phyloP scores from a whole-genome alignment of 1,140 invertebrate genomes.

The Tribolium castaneum region DNA sequence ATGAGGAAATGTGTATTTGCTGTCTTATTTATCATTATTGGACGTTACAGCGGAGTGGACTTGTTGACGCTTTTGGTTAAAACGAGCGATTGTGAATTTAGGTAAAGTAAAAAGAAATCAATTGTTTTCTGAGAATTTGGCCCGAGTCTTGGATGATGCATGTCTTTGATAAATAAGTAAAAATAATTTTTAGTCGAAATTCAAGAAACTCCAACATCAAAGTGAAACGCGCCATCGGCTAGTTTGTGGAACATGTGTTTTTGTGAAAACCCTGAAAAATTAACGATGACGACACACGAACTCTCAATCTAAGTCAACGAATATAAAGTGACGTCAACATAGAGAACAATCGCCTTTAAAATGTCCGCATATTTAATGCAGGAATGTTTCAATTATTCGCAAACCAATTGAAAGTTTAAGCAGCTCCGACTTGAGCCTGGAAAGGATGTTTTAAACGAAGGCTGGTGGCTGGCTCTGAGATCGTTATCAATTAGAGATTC shows the following conservation, averaged over 20 bases:
- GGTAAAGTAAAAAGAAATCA: background rate
- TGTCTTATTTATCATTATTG: background rate
- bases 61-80: background rate
- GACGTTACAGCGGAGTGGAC: background rate
- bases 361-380: slow-evolving; percentile 48
- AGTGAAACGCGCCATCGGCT: background rate
- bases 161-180: slow-evolving; percentile 50
- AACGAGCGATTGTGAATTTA: background rate
- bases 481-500: background rate
- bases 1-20: background rate
- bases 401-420: slow-evolving; percentile 51
- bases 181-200: slow-evolving; percentile 44
- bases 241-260: slow-evolving; percentile 45
- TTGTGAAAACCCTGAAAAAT: slow-evolving; percentile 46
- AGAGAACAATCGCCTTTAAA: slow-evolving; percentile 48
- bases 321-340: slow-evolving; percentile 46
- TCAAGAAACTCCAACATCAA: slow-evolving; percentile 35
- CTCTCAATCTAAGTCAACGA: slow-evolving; percentile 44
- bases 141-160: background rate
- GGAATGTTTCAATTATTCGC: slow-evolving; percentile 47
- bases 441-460: background rate
- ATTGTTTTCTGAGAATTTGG: background rate
- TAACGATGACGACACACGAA: slow-evolving; percentile 49
- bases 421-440: background rate
- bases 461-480: background rate